These are phyloP conservation scores for Leucania comma DNA, from an alignment of 2,888 invertebrate species.

Conservation along the genomic window DNA sequence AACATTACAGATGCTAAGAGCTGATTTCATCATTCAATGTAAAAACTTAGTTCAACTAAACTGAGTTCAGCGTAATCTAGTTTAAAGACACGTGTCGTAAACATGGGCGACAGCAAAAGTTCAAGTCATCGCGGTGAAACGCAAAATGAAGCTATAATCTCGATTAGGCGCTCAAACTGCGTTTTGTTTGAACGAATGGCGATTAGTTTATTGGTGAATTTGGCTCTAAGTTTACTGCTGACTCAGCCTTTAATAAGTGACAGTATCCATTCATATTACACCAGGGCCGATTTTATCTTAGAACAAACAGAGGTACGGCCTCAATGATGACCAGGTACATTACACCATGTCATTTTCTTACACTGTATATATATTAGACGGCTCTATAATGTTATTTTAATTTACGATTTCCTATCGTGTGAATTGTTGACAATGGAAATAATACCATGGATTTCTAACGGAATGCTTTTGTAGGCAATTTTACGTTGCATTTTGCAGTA, in stretches of 20 bases:
- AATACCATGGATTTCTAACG: slow-evolving; percentile 57
- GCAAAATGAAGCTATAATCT: too few relatives aligned
- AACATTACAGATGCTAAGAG: too few relatives aligned
- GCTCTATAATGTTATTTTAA: slow-evolving; percentile 61
- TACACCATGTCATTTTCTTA: slow-evolving; percentile 50
- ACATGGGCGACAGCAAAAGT: too few relatives aligned
- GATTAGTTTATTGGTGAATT: too few relatives aligned
- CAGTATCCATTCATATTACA: slow-evolving; percentile 19
- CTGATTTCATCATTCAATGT: too few relatives aligned
- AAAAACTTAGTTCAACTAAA: too few relatives aligned
- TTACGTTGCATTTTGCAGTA: slow-evolving; percentile 41
- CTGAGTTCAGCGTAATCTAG: too few relatives aligned
- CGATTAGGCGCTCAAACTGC: too few relatives aligned
- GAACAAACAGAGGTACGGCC: not conserved
- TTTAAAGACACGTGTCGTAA: too few relatives aligned
- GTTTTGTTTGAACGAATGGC: too few relatives aligned
- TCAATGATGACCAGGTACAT: slow-evolving; percentile 31
- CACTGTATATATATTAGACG: slow-evolving; percentile 44
- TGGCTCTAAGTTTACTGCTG: not conserved
- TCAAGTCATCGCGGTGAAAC: too few relatives aligned
- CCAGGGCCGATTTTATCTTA: slow-evolving; percentile 25
- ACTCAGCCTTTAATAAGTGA: not conserved
- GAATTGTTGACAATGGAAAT: slow-evolving; percentile 65
- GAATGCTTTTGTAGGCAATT: slow-evolving; percentile 44
- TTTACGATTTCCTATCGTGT: slow-evolving; percentile 67